Conservation (phyloP, 2,113 vertebrate species). For the Carollia perspicillata region DNA sequence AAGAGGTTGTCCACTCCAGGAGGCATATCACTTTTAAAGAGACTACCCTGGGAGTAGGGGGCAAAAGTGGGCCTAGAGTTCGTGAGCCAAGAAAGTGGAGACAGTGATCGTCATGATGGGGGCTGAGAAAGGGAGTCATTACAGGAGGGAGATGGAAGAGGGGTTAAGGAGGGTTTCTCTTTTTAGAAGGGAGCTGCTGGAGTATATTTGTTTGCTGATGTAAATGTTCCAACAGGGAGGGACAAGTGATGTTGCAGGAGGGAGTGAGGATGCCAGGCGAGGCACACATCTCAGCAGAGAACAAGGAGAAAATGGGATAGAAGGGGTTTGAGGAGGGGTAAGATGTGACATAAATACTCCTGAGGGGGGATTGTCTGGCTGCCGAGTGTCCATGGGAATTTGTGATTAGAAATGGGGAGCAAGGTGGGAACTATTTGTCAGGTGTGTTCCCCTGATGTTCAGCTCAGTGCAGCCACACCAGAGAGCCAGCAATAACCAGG, state of each 20-base stretch:
- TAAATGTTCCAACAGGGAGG: not conserved
- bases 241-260: not conserved
- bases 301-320: not conserved
- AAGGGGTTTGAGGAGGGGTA: not conserved
- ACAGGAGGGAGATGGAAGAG: not conserved
- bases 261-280: not conserved
- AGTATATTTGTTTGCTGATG: not conserved
- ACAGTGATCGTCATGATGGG: not conserved
- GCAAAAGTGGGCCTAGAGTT: not conserved
- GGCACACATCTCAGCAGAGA: not conserved
- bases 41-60: not conserved
- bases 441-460: not conserved
- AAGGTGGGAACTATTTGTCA: not conserved
- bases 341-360: not conserved
- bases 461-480: not conserved
- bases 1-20: not conserved
- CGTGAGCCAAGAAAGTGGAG: not conserved
- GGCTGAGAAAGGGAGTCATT: not conserved
- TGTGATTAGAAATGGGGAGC: not conserved
- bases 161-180: not conserved
- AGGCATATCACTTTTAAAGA: not conserved
- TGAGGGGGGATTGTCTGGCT: not conserved
- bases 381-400: not conserved
- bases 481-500: not conserved
- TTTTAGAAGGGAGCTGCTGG: not conserved